These are phyloP conservation scores for Lochmaea crataegi DNA, from an alignment of 2,888 invertebrate genomes.

Conservation along the genomic window DNA sequence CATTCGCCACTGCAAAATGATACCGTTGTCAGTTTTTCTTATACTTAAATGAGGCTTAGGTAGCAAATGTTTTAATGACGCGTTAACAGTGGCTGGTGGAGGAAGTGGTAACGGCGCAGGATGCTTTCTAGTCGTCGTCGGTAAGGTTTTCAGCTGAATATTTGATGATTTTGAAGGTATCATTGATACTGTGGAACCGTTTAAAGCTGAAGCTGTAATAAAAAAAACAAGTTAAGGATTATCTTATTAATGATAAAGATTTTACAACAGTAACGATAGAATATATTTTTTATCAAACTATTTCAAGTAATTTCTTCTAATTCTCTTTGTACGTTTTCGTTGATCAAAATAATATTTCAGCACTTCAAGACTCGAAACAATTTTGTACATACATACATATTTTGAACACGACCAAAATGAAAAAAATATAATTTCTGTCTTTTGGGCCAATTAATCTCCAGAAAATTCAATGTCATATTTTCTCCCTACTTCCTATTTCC, in stretches of 20 bases:
- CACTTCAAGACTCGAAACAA: too few relatives aligned
- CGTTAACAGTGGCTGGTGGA: constrained; percentile 65
- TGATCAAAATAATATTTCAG: too few relatives aligned
- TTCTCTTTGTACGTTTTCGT: too few relatives aligned
- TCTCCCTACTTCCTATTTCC: too few relatives aligned
- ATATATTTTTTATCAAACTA: too few relatives aligned
- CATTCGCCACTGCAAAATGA: constrained; percentile 94
- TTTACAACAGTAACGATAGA: too few relatives aligned
- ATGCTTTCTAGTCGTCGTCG: constrained; percentile 63
- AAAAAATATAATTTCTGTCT: too few relatives aligned
- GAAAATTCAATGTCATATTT: too few relatives aligned
- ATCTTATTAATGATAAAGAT: neutral
- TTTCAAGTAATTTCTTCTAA: too few relatives aligned
- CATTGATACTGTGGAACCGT: constrained; percentile 55
- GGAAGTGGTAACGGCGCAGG: constrained; percentile 75
- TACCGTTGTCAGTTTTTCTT: constrained; percentile 81
- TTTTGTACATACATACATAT: too few relatives aligned
- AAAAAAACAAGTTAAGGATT: neutral
- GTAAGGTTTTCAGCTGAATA: constrained; percentile 49
- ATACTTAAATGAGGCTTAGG: constrained; percentile 87
- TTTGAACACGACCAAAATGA: too few relatives aligned
- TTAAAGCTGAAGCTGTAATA: constrained; percentile 47
- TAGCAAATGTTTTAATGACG: constrained; percentile 77
- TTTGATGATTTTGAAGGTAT: constrained; percentile 51
- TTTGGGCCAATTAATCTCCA: too few relatives aligned